These are phyloP conservation scores for Papilio helenus DNA, from an alignment of 1,140 invertebrate species.

Conservation along the genomic window DNA sequence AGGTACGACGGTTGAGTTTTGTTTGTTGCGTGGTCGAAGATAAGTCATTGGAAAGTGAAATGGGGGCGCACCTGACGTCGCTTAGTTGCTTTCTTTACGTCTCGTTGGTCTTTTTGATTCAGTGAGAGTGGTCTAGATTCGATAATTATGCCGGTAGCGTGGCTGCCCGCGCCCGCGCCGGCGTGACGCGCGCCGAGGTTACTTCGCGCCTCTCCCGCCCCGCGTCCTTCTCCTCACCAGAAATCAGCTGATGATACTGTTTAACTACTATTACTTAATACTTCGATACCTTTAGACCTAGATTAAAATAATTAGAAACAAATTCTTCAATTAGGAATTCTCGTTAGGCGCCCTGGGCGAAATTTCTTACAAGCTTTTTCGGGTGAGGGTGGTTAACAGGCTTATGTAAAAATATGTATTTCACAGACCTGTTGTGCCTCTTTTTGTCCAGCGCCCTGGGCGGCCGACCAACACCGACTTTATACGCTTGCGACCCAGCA, in stretches of 20 bases:
- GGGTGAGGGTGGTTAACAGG: too few relatives aligned
- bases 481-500: too few relatives aligned
- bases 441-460: too few relatives aligned
- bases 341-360: too few relatives aligned
- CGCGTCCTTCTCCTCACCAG: not conserved
- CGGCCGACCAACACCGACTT: too few relatives aligned
- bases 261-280: not conserved
- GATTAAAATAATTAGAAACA: too few relatives aligned
- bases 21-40: slow-evolving; percentile 48
- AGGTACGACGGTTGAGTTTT: slow-evolving; percentile 51
- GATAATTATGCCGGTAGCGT: slow-evolving; percentile 79
- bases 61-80: slow-evolving; percentile 78
- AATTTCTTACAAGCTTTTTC: too few relatives aligned
- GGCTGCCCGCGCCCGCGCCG: slow-evolving; percentile 46
- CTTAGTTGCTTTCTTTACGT: slow-evolving; percentile 78
- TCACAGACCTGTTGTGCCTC: too few relatives aligned
- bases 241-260: not conserved
- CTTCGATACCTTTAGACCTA: too few relatives aligned
- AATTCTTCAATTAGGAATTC: too few relatives aligned
- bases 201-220: slow-evolving; percentile 36
- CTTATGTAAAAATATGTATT: too few relatives aligned
- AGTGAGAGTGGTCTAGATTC: slow-evolving; percentile 81
- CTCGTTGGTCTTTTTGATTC: slow-evolving; percentile 80
- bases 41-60: slow-evolving; percentile 81
- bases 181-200: slow-evolving; percentile 54